These are phyloP conservation scores for Hypomesus transpacificus DNA, from an alignment of 2,113 vertebrate genomes.

Conservation along the genomic window DNA sequence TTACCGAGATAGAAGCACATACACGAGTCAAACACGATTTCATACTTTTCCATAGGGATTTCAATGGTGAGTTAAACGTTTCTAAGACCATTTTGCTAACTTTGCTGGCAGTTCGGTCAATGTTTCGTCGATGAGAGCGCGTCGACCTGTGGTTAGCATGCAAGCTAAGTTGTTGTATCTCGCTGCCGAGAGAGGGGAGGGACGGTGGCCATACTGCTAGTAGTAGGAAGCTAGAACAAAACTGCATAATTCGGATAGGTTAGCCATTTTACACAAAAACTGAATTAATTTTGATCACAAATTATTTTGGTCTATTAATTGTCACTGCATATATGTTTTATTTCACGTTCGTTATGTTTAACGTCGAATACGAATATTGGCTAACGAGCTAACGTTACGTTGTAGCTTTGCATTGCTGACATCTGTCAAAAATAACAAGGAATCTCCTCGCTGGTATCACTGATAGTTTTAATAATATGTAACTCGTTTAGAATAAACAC, in stretches of 20 bases:
- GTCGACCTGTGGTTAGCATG: constrained; percentile 48
- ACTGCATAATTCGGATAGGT: neutral
- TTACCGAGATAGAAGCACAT: constrained; percentile 30
- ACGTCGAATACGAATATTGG: no score
- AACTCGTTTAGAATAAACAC: no score
- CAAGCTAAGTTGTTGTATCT: constrained; percentile 62
- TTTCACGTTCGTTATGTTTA: no score
- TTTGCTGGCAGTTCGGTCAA: constrained; percentile 19
- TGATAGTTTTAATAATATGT: no score
- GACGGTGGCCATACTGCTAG: constrained; percentile 7
- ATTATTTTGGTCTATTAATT: no score
- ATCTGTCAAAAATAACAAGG: no score
- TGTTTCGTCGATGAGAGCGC: constrained; percentile 26
- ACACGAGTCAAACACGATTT: constrained; percentile 23
- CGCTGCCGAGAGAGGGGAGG: constrained; percentile 4
- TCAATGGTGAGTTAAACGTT: constrained; percentile 53
- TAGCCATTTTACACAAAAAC: no score
- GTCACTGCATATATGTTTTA: no score
- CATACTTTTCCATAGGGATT: constrained; percentile 18
- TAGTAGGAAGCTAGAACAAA: neutral
- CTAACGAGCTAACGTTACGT: no score
- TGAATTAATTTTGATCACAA: no score
- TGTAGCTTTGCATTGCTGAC: no score
- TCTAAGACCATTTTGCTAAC: neutral
- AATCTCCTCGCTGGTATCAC: no score